Evolutionary conservation across 2,113 vertebrate genomes (phyloP), one percentile per base, ranked within the genome.

Genomic region (Serilophus lunatus): DNA sequence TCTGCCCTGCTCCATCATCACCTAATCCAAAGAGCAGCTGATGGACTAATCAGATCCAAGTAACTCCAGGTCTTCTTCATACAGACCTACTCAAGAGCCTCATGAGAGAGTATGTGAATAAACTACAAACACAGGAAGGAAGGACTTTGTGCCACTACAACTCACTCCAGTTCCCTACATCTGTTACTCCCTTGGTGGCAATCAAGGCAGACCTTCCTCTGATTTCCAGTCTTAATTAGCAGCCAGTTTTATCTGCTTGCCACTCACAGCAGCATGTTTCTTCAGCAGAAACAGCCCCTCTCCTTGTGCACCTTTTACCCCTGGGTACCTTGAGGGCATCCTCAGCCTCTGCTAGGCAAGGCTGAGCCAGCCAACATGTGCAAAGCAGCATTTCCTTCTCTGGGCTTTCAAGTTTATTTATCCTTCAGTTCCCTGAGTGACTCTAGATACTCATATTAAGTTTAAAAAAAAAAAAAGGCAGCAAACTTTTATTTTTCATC

Each of bases 391-490:
- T 61, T 85, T 84, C 77, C 66, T 83, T 77, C 82, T 91, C 56
- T 42, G 33, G 8, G 54, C 57, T 91, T 81, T 59, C 72, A 82
- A 75, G 93, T 69, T 82, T 75, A 71, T 75, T 87, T 85, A 44
- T 60, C 50, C 35, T 78, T 84, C 47, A 18, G n/a, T 90, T 91
- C 70, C 42, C 49, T 57, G n/a, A 38, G 60, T 59, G 65, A 84
- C 38, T 65, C 60, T 69, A 24, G 31, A 40, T 82, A 8, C 45
- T 82, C 38, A 38, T 6, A 85, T 23, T 42, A 88, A 50, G 42
- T 42, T 12, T 7, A 31, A 33, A 8, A 24, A 15, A 12, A 54
- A 47, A 44, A 35, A 78, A 51, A 44, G 4, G 31, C 56, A 53
- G 29, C 45, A 82, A 90, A 54, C 47, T 78, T 76, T 47, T 68